Evolutionary conservation across 2,797 vertebrate genomes (phyloP).

Genomic region (Thamnophis elegans): DNA sequence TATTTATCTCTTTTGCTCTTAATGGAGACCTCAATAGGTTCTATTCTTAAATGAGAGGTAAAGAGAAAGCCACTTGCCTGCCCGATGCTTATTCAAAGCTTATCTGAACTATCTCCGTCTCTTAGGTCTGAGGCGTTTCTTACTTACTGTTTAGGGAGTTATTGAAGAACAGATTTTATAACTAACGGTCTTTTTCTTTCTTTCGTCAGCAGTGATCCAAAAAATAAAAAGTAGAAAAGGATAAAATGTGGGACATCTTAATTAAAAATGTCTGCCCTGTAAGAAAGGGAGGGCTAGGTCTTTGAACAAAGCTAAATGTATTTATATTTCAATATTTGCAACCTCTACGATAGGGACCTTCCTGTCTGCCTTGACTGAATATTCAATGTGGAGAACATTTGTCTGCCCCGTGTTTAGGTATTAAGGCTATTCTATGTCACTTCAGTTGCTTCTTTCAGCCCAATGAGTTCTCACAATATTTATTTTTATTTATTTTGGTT

Average conservation of each 20-base stretch:
- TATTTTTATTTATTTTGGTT: no score
- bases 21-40: not conserved
- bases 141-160: conserved; percentile 12
- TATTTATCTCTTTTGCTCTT: not conserved
- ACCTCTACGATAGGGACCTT: not conserved
- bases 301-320: not conserved
- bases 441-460: not conserved
- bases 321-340: not conserved
- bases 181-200: not conserved
- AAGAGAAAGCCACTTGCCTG: not conserved
- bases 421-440: not conserved
- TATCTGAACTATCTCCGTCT: conserved; percentile 3
- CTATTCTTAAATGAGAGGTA: conserved; percentile 7
- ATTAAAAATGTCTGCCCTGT: conserved; percentile 14
- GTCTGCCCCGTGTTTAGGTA: not conserved
- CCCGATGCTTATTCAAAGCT: conserved; percentile 13
- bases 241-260: conserved; percentile 5
- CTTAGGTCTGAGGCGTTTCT: not conserved
- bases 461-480: not conserved
- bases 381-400: not conserved
- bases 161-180: conserved; percentile 16
- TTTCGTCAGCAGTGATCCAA: not conserved
- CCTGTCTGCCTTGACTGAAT: not conserved
- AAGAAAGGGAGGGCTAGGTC: not conserved
- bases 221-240: not conserved